These are phyloP conservation scores for Hermatobates lingyangjiaoensis DNA, from an alignment of 1,140 invertebrate genomes.

Conservation along the genomic window DNA sequence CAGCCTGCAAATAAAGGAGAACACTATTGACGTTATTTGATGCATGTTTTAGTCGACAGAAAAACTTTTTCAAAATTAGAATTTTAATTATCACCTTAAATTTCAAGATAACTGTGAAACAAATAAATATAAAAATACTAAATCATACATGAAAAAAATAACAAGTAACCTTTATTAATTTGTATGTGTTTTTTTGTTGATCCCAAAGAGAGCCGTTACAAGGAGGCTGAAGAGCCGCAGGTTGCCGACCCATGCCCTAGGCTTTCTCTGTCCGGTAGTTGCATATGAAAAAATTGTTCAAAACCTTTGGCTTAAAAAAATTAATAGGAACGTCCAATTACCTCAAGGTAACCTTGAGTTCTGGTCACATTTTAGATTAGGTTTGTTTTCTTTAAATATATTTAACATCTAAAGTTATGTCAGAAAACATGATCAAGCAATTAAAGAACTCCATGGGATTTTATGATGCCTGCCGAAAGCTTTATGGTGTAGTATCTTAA, in stretches of 20 bases:
- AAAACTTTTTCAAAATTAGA: no score
- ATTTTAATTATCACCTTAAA: no score
- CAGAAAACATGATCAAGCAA: neutral
- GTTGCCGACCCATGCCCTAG: conserved; percentile 18
- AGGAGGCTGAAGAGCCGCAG: no score
- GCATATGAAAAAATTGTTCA: conserved; percentile 25
- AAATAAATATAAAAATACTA: no score
- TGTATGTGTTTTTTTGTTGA: neutral
- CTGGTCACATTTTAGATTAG: conserved; percentile 15
- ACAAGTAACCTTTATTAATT: neutral
- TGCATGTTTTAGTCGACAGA: no score
- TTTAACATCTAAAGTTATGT: conserved; percentile 16
- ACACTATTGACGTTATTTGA: no score
- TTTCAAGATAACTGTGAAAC: no score
- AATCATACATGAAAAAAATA: no score
- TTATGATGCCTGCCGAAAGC: conserved; percentile 22
- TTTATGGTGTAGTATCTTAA: conserved; percentile 25
- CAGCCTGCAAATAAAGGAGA: no score
- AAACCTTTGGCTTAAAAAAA: conserved; percentile 19
- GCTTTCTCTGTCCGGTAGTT: conserved; percentile 22
- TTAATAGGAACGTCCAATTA: conserved; percentile 23
- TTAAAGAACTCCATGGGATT: conserved; percentile 22
- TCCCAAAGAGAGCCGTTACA: no score
- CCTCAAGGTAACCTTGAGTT: conserved; percentile 11
- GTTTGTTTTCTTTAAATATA: conserved; percentile 9